Evolutionary conservation across 2,888 invertebrate genomes (phyloP).

Genomic region (Lissocephala sabroskyi): DNA sequence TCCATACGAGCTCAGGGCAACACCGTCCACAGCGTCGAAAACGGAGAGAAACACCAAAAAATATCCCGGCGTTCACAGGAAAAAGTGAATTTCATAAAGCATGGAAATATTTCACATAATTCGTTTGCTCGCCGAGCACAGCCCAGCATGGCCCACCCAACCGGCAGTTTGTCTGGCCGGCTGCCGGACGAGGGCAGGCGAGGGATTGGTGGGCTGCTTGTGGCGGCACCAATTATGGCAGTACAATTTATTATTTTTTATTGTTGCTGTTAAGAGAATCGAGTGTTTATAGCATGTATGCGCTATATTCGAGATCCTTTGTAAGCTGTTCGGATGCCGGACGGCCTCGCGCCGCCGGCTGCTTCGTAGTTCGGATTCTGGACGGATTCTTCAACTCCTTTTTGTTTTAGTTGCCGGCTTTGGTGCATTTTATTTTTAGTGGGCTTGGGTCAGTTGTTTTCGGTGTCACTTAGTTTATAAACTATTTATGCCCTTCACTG

Average conservation of each 20-base stretch:
- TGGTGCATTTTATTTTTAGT: slow-evolving; percentile 29
- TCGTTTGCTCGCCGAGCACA: slow-evolving; percentile 30
- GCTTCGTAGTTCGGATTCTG: slow-evolving; percentile 4
- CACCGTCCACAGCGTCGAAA: slow-evolving; percentile 9
- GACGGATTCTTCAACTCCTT: slow-evolving; percentile 29
- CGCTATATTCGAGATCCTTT: slow-evolving; percentile 2
- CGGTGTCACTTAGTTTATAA: slow-evolving; percentile 57
- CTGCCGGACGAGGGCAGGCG: background rate
- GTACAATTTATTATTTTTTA: slow-evolving; percentile 54
- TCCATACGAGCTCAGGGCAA: background rate
- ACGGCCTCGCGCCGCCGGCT: slow-evolving; percentile 11
- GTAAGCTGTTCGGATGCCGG: slow-evolving; percentile 27
- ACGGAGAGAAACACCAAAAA: slow-evolving; percentile 3
- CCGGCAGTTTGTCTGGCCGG: background rate
- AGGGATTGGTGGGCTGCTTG: slow-evolving; percentile 34
- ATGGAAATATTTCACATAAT: slow-evolving; percentile 48
- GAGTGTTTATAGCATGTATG: slow-evolving; percentile 38
- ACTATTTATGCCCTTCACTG: slow-evolving; percentile 57
- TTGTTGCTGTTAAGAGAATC: slow-evolving; percentile 50
- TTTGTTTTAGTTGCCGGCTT: background rate
- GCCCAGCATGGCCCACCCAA: background rate
- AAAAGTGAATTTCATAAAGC: slow-evolving; percentile 27
- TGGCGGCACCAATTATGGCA: slow-evolving; percentile 55
- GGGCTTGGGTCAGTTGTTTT: slow-evolving; percentile 57
- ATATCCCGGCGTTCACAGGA: slow-evolving; percentile 5